These are phyloP conservation scores for Luidia sarsii DNA, from an alignment of 53 echinoderm and acorn worm genomes.

Conservation along the genomic window DNA sequence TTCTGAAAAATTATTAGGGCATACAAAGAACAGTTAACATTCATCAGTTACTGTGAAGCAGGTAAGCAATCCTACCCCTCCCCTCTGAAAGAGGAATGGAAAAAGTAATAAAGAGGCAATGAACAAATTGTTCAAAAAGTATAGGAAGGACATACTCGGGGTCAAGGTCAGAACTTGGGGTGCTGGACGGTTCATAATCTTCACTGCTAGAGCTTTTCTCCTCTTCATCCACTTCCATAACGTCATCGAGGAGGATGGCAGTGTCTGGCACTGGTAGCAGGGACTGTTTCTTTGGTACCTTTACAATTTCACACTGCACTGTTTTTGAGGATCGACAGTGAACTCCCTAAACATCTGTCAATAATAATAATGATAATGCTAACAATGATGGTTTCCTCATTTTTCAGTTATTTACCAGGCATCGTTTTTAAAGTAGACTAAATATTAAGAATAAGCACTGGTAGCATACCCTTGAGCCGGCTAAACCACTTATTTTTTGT, in stretches of 20 bases:
- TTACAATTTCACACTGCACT: constrained; percentile 3
- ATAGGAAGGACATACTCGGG: not conserved
- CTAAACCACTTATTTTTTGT: too few species aligned
- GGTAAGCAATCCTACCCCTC: not conserved
- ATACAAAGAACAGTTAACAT: not conserved
- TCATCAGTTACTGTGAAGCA: not conserved
- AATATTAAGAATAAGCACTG: too few species aligned
- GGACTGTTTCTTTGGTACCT: not conserved
- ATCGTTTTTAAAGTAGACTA: too few species aligned
- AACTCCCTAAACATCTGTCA: constrained; percentile 3
- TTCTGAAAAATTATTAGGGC: not conserved
- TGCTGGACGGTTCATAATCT: constrained; percentile 1
- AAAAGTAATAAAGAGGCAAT: not conserved
- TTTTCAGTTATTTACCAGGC: too few species aligned
- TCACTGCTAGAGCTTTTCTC: not conserved
- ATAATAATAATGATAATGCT: not conserved
- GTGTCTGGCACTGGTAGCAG: not conserved
- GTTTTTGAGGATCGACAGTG: not conserved
- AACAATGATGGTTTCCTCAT: not conserved
- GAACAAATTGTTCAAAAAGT: not conserved
- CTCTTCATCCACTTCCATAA: not conserved
- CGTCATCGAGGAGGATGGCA: not conserved
- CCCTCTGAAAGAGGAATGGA: not conserved
- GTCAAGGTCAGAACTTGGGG: constrained; percentile 15
- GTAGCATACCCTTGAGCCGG: too few species aligned